Conservation (phyloP, 2,888 invertebrate genomes). For the Eremobia ochroleuca region DNA sequence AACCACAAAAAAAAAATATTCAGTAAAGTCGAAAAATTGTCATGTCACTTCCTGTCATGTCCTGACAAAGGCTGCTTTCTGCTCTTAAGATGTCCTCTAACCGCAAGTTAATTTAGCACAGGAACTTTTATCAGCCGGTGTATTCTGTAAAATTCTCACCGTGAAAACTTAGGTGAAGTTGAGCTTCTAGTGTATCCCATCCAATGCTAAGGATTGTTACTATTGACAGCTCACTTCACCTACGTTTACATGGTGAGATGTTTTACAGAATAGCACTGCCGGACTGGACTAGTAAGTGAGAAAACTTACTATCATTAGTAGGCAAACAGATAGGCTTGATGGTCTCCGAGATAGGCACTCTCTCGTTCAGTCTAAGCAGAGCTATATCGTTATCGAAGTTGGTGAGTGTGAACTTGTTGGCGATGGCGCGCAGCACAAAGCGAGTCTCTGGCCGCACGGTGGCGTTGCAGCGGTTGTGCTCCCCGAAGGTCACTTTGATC, state of each 20-base stretch:
- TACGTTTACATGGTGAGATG: too few species aligned
- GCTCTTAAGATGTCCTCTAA: not conserved
- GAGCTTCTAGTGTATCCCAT: too few species aligned
- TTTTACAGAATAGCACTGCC: too few species aligned
- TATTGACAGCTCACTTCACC: too few species aligned
- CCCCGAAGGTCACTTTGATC: slow-evolving; percentile 97
- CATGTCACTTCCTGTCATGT: not conserved
- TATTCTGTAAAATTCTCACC: too few species aligned
- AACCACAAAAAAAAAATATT: too few species aligned
- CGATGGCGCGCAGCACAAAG: slow-evolving; percentile 94
- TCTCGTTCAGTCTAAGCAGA: slow-evolving; percentile 94
- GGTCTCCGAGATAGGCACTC: slow-evolving; percentile 94
- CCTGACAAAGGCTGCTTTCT: not conserved
- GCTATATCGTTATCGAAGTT: slow-evolving; percentile 98
- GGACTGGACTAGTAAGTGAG: not conserved
- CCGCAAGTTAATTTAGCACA: not conserved
- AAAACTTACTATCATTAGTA: slow-evolving; percentile 86
- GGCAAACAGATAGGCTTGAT: slow-evolving; percentile 97
- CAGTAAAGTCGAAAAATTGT: not conserved
- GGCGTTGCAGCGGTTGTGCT: slow-evolving; percentile 95
- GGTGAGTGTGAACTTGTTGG: slow-evolving; percentile 95
- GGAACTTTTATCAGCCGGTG: not conserved
- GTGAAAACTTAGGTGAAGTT: too few species aligned
- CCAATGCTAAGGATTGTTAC: too few species aligned
- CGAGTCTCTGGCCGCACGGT: slow-evolving; percentile 94